These are phyloP conservation scores for Meriones psammophilus DNA, from an alignment of 2,797 vertebrate genomes.

Conservation along the genomic window DNA sequence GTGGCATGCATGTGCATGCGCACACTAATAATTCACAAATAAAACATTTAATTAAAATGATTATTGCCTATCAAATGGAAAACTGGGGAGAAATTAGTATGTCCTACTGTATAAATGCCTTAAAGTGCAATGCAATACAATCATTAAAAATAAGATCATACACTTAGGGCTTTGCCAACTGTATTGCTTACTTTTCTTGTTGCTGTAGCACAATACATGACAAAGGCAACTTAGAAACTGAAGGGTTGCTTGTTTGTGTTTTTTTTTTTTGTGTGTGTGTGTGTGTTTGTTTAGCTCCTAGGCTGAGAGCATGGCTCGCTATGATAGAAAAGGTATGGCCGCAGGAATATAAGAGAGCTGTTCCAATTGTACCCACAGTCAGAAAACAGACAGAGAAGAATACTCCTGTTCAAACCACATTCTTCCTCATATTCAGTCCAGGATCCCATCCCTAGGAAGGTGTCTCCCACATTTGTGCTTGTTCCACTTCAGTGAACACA, in stretches of 20 bases:
- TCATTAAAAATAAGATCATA: slow-evolving; percentile 17
- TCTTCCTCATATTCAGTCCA: not conserved
- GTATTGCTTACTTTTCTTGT: not conserved
- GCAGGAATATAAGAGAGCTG: too few relatives aligned
- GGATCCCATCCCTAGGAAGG: not conserved
- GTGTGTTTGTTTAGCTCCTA: not conserved
- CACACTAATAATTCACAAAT: not conserved
- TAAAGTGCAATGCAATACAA: not conserved
- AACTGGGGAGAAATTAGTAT: not conserved
- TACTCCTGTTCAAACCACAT: not conserved
- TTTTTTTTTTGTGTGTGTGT: too few relatives aligned
- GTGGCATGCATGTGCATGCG: too few relatives aligned
- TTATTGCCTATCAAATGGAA: slow-evolving; percentile 30
- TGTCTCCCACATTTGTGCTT: not conserved
- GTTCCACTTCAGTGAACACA: not conserved
- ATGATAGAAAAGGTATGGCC: not conserved
- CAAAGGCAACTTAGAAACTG: not conserved
- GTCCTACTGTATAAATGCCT: not conserved
- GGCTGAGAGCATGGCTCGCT: not conserved
- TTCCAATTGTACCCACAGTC: not conserved
- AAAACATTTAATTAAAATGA: not conserved
- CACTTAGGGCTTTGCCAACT: not conserved
- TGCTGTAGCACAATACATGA: not conserved
- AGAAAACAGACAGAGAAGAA: not conserved
- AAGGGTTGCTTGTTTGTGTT: not conserved